A percentile compares a stretch with the other conserved stretches of the same genome.
Conservation (phyloP, 2,797 vertebrate genomes). For the Acipenser transmontanus region DNA sequence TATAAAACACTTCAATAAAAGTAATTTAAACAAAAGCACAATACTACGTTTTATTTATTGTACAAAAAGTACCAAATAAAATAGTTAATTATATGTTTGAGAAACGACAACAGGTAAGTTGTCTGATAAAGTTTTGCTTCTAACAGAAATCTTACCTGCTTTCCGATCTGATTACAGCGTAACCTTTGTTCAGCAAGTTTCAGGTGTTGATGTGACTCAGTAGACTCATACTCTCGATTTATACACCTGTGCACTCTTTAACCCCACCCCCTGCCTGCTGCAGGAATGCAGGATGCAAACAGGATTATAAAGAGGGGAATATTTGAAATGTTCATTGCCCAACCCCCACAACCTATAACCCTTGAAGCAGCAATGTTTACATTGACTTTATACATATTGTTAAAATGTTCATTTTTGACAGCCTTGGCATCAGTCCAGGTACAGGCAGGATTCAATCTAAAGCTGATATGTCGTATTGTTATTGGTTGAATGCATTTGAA, state of each 20-base stretch:
- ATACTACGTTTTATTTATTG: neutral
- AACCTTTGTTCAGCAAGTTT: slow-evolving; percentile 21
- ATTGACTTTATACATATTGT: neutral
- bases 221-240: slow-evolving; percentile 45
- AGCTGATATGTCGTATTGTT: slow-evolving; percentile 66
- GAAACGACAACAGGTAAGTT: slow-evolving; percentile 3
- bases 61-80: neutral
- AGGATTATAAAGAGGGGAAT: too few species aligned
- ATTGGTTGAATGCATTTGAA: slow-evolving; percentile 59
- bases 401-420: neutral
- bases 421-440: slow-evolving; percentile 61
- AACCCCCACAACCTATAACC: slow-evolving; percentile 1
- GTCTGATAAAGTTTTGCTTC: neutral
- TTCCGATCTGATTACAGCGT: slow-evolving; percentile 18
- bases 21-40: neutral
- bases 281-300: slow-evolving; percentile 26
- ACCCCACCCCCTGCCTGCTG: slow-evolving; percentile 29
- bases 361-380: neutral
- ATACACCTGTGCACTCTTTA: slow-evolving; percentile 40
- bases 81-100: neutral
- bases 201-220: slow-evolving; percentile 31
- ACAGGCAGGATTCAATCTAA: slow-evolving; percentile 60
- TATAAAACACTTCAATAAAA: neutral
- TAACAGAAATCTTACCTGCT: slow-evolving; percentile 48
- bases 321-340: too few species aligned